phyloP scores from a whole-genome alignment of 2,797 vertebrate genomes.

The Argyrosomus regius region DNA sequence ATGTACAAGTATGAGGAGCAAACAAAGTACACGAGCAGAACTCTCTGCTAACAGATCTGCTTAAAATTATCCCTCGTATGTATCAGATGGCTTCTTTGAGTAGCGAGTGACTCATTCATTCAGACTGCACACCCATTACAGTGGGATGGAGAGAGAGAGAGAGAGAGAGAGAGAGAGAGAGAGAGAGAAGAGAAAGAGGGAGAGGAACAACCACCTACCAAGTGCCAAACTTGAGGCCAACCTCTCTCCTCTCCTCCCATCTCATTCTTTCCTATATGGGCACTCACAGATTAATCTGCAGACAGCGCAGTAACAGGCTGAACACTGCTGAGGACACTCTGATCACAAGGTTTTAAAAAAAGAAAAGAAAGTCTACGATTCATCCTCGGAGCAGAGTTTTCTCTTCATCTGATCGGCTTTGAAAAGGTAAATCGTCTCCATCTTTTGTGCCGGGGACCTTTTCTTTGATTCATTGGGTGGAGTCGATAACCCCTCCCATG shows the following conservation, averaged over 20 bases:
- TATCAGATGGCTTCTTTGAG: constrained; percentile 40
- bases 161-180: constrained; percentile 15
- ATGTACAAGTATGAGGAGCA: background rate
- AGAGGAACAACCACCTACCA: constrained; percentile 53
- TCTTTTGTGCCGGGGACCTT: constrained; percentile 17
- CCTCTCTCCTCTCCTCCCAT: constrained; percentile 75
- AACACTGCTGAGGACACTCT: background rate
- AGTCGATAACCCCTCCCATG: constrained; percentile 60
- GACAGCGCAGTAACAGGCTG: constrained; percentile 52
- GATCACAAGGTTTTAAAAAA: background rate
- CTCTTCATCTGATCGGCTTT: constrained; percentile 13
- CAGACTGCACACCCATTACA: constrained; percentile 55
- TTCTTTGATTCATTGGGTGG: constrained; percentile 54
- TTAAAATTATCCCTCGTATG: constrained; percentile 23
- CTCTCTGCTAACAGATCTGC: constrained; percentile 16
- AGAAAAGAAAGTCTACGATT: background rate
- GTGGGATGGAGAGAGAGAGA: constrained; percentile 10
- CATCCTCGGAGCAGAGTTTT: constrained; percentile 8
- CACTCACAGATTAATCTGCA: constrained; percentile 57
- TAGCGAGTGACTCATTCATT: constrained; percentile 72
- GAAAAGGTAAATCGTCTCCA: constrained; percentile 58
- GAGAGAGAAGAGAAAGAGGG: constrained; percentile 4
- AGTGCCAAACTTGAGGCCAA: constrained; percentile 75
- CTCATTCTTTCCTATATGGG: constrained; percentile 83
- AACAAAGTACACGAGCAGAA: background rate